Evolutionary conservation across 2,797 vertebrate genomes (phyloP).

Genomic region (Phrynocephalus vlangalii): DNA sequence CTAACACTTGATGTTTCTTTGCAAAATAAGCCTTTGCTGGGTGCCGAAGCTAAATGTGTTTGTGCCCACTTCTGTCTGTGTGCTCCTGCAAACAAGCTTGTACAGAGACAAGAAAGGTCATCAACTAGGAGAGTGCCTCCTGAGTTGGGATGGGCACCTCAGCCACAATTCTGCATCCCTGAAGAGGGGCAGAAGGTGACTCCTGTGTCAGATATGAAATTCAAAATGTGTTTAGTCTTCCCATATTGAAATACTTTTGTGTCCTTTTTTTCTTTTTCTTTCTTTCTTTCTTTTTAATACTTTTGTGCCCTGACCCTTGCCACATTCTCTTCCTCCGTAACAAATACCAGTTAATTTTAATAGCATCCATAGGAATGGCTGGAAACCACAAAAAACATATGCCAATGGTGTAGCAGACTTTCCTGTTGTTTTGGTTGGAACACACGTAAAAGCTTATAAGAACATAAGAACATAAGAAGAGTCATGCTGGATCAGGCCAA

Average conservation of each 20-base stretch:
- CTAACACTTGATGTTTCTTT: constrained; percentile 85
- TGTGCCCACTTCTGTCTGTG: constrained; percentile 68
- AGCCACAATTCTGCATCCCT: constrained; percentile 50
- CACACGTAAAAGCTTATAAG: no score
- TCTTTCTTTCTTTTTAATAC: neutral
- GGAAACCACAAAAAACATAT: no score
- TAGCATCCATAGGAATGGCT: no score
- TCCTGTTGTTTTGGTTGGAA: no score
- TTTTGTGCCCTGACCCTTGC: constrained; percentile 35
- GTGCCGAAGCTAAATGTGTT: constrained; percentile 71
- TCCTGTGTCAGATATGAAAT: constrained; percentile 60
- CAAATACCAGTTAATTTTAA: no score
- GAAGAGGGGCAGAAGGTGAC: constrained; percentile 47
- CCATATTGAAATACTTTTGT: constrained; percentile 44
- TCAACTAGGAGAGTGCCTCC: constrained; percentile 51
- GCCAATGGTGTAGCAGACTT: no score
- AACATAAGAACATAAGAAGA: no score
- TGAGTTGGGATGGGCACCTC: constrained; percentile 49
- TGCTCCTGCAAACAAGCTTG: constrained; percentile 72
- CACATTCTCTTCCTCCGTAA: no score
- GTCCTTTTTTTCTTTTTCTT: no score
- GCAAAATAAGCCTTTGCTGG: constrained; percentile 80
- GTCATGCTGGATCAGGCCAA: no score
- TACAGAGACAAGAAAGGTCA: constrained; percentile 71
- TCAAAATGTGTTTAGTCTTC: constrained; percentile 54